Percentiles rank a stretch among this genome's conserved stretches.
phyloP scores from a whole-genome alignment of 2,113 vertebrate genomes.

The Pseudonaja textilis region DNA sequence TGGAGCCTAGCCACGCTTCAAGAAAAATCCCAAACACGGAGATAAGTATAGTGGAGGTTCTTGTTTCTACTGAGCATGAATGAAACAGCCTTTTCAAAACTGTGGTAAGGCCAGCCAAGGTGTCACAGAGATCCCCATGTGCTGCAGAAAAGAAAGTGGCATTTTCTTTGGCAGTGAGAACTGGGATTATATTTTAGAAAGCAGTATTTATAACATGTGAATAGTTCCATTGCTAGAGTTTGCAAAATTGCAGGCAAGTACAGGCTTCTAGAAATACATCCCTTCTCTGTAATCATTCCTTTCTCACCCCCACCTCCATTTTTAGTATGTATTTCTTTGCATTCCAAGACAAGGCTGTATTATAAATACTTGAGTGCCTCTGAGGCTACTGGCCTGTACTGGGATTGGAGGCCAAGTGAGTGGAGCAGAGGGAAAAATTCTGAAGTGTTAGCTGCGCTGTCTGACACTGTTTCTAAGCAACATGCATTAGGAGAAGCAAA shows the following conservation, averaged over 20 bases:
- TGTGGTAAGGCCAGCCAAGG: not conserved
- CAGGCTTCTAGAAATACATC: not conserved
- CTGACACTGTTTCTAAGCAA: not conserved
- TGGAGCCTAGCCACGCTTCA: not conserved
- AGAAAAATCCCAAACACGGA: not conserved
- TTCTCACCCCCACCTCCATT: not conserved
- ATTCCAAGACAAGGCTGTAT: not conserved
- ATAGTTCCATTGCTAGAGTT: not conserved
- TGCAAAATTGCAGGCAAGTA: not conserved
- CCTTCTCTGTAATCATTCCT: not conserved
- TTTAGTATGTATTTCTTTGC: not conserved
- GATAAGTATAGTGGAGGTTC: not conserved
- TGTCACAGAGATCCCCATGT: not conserved
- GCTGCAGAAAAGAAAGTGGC: not conserved
- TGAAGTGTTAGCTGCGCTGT: not conserved
- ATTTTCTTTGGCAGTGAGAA: not conserved
- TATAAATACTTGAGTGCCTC: not conserved
- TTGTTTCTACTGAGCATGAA: not conserved
- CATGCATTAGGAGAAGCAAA: not conserved
- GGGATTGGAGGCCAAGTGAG: not conserved
- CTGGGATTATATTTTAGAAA: not conserved
- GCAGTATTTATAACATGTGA: not conserved
- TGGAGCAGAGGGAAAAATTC: not conserved
- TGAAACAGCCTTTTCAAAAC: not conserved
- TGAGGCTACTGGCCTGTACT: not conserved